Conservation (phyloP, 2,797 vertebrate genomes). For the Danio jaintianensis region DNA sequence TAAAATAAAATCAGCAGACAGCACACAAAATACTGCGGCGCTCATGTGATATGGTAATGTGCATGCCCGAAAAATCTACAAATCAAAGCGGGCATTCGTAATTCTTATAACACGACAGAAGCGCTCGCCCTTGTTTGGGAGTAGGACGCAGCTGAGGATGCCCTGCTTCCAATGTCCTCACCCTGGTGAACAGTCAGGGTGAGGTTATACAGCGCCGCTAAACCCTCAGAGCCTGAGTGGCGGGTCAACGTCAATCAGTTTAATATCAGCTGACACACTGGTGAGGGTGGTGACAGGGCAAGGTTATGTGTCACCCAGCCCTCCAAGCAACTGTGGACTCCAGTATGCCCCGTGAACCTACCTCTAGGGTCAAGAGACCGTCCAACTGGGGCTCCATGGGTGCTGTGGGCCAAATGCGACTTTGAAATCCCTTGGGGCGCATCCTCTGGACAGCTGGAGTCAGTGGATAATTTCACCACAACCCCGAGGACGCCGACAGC, state of each 20-base stretch:
- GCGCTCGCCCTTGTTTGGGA: constrained; percentile 67
- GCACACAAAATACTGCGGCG: constrained; percentile 23
- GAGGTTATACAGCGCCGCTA: constrained; percentile 80
- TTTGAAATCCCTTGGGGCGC: constrained; percentile 65
- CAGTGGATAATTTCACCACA: constrained; percentile 61
- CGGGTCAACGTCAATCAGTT: constrained; percentile 80
- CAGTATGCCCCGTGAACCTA: constrained; percentile 69
- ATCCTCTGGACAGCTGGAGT: constrained; percentile 52
- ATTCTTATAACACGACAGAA: constrained; percentile 64
- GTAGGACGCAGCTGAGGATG: constrained; percentile 68
- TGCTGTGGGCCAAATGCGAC: constrained; percentile 30
- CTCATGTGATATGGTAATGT: constrained; percentile 38
- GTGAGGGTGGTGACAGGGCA: constrained; percentile 84
- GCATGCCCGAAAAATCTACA: constrained; percentile 36
- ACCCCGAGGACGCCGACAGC: constrained; percentile 56
- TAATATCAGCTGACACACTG: constrained; percentile 79
- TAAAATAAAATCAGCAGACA: constrained; percentile 23
- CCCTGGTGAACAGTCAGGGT: constrained; percentile 71
- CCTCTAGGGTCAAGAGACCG: constrained; percentile 60
- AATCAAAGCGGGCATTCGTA: constrained; percentile 32
- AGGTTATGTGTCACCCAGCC: constrained; percentile 82
- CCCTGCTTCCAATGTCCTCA: constrained; percentile 73
- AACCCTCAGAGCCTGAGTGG: constrained; percentile 71
- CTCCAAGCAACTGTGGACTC: constrained; percentile 73
- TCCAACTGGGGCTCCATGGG: constrained; percentile 31